Conservation (phyloP, 2,113 vertebrate species). For the Okapia johnstoni region DNA sequence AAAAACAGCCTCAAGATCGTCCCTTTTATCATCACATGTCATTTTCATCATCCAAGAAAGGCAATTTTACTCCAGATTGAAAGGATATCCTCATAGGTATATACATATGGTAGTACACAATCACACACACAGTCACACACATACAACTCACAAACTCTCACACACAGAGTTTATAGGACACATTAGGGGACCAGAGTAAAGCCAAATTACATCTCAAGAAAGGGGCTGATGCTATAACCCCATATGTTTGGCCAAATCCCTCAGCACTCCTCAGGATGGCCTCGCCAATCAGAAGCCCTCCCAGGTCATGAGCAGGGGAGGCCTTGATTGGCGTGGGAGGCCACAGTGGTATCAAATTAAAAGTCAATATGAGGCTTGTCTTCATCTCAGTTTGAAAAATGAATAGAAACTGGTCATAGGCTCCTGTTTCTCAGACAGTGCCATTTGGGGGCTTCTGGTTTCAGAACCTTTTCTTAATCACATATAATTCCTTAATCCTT, state of each 20-base stretch:
- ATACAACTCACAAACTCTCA: neutral
- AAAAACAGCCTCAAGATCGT: neutral
- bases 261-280: neutral
- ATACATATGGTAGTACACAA: accelerated
- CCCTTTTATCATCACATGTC: neutral
- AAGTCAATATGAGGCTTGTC: slow-evolving; percentile 25
- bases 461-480: neutral
- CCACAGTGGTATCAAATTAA: slow-evolving; percentile 32
- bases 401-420: slow-evolving; percentile 1
- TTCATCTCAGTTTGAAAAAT: slow-evolving; percentile 43
- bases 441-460: slow-evolving; percentile 33
- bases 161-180: neutral
- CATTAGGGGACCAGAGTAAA: neutral
- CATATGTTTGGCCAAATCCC: neutral
- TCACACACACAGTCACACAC: neutral
- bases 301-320: neutral
- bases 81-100: neutral
- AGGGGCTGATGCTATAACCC: neutral
- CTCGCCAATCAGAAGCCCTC: neutral
- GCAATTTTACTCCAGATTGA: neutral
- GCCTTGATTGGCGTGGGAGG: neutral
- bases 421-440: neutral
- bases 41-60: slow-evolving; percentile 49
- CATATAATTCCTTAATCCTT: slow-evolving; percentile 54
- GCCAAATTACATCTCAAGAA: neutral